Conservation (phyloP, 1,140 invertebrate genomes). For the Scylla paramamosain region DNA sequence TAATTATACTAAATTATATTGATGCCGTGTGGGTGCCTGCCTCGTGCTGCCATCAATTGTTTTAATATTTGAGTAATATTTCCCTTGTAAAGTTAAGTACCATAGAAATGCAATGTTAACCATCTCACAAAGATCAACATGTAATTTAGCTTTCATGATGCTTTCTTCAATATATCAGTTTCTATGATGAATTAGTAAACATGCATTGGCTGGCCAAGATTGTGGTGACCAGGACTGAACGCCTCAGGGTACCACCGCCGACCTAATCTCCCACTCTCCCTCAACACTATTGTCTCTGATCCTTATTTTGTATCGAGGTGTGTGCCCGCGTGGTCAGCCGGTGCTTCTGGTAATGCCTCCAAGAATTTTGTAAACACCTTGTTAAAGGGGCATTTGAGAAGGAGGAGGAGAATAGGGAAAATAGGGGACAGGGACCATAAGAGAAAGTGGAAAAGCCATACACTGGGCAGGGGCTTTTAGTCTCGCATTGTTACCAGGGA, state of each 20-base stretch:
- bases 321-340: constrained; percentile 34
- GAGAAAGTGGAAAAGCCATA: background rate
- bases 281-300: constrained; percentile 37
- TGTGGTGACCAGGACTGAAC: background rate
- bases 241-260: background rate
- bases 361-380: constrained; percentile 65
- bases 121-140: no score
- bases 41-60: background rate
- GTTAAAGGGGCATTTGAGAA: background rate
- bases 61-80: background rate
- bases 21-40: constrained; percentile 27
- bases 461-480: background rate
- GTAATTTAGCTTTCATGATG: background rate
- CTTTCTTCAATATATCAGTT: background rate
- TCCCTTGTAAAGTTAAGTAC: no score
- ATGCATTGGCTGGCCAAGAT: background rate
- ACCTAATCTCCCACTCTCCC: background rate
- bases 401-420: background rate
- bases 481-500: background rate
- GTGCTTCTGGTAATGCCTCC: constrained; percentile 42
- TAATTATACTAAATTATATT: constrained; percentile 58
- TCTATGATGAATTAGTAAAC: background rate
- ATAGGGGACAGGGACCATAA: background rate
- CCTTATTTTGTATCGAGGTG: constrained; percentile 24
- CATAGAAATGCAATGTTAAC: no score